Conservation (phyloP, 2,888 invertebrate genomes). For the Philopedon plagiatum region DNA sequence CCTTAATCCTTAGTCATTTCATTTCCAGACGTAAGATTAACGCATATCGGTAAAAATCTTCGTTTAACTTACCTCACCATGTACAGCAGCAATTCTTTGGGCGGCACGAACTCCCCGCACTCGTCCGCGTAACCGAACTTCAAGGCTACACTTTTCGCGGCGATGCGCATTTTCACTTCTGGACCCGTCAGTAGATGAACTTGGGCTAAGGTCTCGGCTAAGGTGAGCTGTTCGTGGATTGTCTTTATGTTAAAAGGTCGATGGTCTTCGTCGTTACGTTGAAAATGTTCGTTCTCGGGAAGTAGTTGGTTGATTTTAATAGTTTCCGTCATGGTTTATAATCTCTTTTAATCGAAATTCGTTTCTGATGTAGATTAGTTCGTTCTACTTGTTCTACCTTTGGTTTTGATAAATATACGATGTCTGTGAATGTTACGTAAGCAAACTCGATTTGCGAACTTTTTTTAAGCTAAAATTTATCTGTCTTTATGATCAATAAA, state of each 20-base stretch:
- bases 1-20: too few relatives aligned
- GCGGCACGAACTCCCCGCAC: slow-evolving; percentile 72
- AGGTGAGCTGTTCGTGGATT: slow-evolving; percentile 68
- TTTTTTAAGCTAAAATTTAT: too few relatives aligned
- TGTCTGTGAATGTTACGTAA: too few relatives aligned
- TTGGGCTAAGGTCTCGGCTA: slow-evolving; percentile 74
- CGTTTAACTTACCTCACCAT: slow-evolving; percentile 73
- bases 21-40: too few relatives aligned
- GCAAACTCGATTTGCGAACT: neutral
- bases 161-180: slow-evolving; percentile 71
- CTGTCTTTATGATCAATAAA: too few relatives aligned
- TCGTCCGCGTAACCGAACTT: slow-evolving; percentile 66
- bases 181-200: slow-evolving; percentile 74
- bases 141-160: slow-evolving; percentile 72
- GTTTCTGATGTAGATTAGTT: too few relatives aligned
- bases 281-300: neutral
- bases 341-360: too few relatives aligned
- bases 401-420: too few relatives aligned
- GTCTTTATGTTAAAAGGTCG: slow-evolving; percentile 16
- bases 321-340: slow-evolving; percentile 4
- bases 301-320: slow-evolving; percentile 10
- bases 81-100: slow-evolving; percentile 75
- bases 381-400: too few relatives aligned
- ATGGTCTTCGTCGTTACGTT: slow-evolving; percentile 19
- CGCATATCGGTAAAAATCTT: too few relatives aligned